Percentiles rank a stretch among this genome's conserved stretches.
Conservation (phyloP, 2,888 invertebrate species). For the Dendrolimus houi region DNA sequence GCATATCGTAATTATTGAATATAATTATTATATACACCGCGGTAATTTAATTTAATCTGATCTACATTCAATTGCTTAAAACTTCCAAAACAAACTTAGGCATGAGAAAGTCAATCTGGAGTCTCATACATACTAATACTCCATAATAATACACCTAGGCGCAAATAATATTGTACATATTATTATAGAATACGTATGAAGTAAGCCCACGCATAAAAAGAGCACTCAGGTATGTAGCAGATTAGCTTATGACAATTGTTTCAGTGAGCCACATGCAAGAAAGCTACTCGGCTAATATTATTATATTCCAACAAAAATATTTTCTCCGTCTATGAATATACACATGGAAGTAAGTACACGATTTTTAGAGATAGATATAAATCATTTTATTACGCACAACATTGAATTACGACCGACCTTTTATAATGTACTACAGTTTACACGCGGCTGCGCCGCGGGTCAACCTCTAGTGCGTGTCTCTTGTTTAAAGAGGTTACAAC, state of each 20-base stretch:
- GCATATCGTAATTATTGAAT: too few species aligned
- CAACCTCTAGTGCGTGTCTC: too few species aligned
- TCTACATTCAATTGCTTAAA: too few species aligned
- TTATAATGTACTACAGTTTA: not conserved
- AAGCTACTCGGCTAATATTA: not conserved
- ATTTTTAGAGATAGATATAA: not conserved
- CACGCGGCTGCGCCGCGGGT: too few species aligned
- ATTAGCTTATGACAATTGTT: not conserved
- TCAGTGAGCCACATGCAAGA: not conserved
- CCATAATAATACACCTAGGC: too few species aligned
- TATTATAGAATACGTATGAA: not conserved
- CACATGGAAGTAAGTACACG: not conserved
- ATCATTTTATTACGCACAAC: not conserved
- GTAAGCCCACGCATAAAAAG: not conserved
- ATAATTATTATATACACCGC: too few species aligned
- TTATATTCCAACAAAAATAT: not conserved
- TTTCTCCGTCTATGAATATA: not conserved
- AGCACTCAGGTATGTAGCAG: not conserved
- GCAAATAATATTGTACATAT: not conserved
- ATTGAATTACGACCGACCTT: not conserved
- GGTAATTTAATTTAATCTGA: too few species aligned
- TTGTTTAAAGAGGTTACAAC: too few species aligned
- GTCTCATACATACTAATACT: too few species aligned
- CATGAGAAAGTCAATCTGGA: too few species aligned
- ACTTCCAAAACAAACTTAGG: too few species aligned